Evolutionary conservation across 2,888 invertebrate species (phyloP), one percentile per base, ranked within the genome.

Genomic region (Apoda limacodes): DNA sequence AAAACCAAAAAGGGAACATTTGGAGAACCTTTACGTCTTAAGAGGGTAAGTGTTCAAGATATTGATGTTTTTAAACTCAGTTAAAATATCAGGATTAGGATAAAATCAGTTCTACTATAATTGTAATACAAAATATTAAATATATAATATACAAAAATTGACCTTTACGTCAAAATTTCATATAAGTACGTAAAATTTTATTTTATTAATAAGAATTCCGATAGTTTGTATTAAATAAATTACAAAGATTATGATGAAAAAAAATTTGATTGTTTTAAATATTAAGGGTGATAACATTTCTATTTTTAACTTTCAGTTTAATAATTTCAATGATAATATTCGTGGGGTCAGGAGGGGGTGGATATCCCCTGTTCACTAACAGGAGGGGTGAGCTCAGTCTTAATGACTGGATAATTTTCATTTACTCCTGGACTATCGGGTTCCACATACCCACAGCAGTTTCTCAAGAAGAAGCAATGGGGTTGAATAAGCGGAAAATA

Each of bases 1-100:
- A 3, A 28, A 30, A 22, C 19, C 13, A 14, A 12, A 2, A 17
- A 13, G n/a, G 21, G 10, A 25, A 22, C 27, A 15, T 21, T 21
- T 22, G 7, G 15, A 11, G 19, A 32, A 23, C 10, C 25, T 44
- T 7, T 25, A 39, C 27, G 25, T 42, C 6, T 42, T 39, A 5
- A 38, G 39, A 35, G 42, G 40, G 44, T 44, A 25, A 30, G 34
- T 27, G 5, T n/a, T n/a, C n/a, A n/a, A n/a, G n/a, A n/a, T n/a
- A n/a, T n/a, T n/a, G n/a, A n/a, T n/a, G n/a, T n/a, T n/a, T n/a
- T n/a, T n/a, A n/a, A n/a, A n/a, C n/a, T n/a, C n/a, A n/a, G n/a
- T n/a, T n/a, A n/a, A n/a, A n/a, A n/a, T n/a, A n/a, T n/a, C n/a
- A n/a, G n/a, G n/a, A n/a, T n/a, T n/a, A n/a, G n/a, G n/a, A n/a